Evolutionary conservation across 2,113 vertebrate genomes (phyloP).

Genomic region (Drymodes brunneopygia): DNA sequence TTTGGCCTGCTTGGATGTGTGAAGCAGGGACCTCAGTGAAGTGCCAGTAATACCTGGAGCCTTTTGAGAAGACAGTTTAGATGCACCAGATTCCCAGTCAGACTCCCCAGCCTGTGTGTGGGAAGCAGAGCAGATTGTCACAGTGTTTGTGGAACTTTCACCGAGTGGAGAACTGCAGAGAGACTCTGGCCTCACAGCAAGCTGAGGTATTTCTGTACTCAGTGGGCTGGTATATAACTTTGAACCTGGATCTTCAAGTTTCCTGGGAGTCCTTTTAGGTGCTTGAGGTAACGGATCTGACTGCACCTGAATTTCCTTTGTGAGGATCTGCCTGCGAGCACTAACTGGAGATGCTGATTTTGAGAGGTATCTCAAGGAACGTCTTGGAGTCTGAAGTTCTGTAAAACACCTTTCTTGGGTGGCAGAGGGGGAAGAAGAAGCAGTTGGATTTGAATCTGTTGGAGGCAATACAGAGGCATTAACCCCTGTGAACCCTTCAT

Average conservation of each 20-base stretch:
- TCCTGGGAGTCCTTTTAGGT: background rate
- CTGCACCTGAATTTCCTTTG: background rate
- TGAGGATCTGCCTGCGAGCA: background rate
- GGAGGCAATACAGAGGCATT: conserved; percentile 42
- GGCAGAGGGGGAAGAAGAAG: background rate
- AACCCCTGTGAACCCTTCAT: background rate
- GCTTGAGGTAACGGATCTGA: background rate
- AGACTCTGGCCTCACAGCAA: background rate
- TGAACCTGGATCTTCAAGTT: background rate
- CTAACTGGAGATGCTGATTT: background rate
- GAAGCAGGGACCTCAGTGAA: background rate
- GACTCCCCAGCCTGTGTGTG: accelerated
- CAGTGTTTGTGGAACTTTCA: background rate
- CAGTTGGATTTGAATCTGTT: background rate
- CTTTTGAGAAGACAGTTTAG: background rate
- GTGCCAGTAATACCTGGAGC: background rate
- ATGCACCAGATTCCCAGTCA: background rate
- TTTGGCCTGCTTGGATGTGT: background rate
- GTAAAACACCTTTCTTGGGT: background rate
- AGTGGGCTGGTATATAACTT: background rate
- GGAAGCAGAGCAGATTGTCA: background rate
- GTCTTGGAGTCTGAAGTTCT: background rate
- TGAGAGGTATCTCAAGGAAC: background rate
- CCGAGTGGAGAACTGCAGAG: background rate
- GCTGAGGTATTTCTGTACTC: background rate